phyloP scores from a whole-genome alignment of 2,113 vertebrate species.

The Rhabdornis inornatus region DNA sequence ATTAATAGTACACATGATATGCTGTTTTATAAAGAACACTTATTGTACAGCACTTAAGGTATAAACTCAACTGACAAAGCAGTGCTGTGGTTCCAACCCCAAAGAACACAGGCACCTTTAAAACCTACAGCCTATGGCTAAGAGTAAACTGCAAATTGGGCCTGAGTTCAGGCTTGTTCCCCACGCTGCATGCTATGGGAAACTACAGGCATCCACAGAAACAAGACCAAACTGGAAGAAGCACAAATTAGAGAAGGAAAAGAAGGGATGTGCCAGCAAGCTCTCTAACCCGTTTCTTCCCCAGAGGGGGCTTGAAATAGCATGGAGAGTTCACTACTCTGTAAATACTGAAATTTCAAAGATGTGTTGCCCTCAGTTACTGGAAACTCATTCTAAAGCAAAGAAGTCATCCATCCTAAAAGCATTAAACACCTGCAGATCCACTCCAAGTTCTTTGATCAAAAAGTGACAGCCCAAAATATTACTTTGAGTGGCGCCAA shows the following conservation, averaged over 20 bases:
- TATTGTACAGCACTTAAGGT: background rate
- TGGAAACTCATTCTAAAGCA: background rate
- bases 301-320: background rate
- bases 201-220: background rate
- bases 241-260: background rate
- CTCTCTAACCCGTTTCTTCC: background rate
- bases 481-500: background rate
- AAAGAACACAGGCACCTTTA: background rate
- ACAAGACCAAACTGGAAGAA: conserved; percentile 34
- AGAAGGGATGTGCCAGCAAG: background rate
- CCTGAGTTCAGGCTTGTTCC: conserved; percentile 22
- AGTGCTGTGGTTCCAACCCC: background rate
- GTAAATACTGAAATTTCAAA: background rate
- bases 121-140: background rate
- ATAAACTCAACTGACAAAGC: background rate
- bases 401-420: background rate
- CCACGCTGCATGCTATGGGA: background rate
- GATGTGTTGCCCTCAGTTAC: background rate
- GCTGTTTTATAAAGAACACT: background rate
- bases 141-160: background rate
- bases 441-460: background rate
- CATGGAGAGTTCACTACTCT: conserved; percentile 3
- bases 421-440: background rate
- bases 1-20: background rate
- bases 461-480: background rate